Conservation (phyloP, 1,140 invertebrate genomes). For the Maniola jurtina region DNA sequence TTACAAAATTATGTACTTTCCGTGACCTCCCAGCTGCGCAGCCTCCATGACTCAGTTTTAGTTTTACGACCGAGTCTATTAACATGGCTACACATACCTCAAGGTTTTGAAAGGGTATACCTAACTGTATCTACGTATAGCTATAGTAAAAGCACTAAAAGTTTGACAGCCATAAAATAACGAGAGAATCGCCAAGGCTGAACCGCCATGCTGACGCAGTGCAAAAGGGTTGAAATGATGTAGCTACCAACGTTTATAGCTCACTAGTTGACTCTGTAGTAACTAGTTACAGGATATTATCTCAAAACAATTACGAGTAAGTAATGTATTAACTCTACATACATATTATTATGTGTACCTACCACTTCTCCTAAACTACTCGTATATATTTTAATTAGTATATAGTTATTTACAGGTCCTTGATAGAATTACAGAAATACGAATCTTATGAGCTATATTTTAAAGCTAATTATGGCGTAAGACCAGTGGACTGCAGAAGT, state of each 20-base stretch:
- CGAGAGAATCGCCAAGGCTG: background rate
- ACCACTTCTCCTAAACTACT: background rate
- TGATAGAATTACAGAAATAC: background rate
- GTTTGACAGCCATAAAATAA: background rate
- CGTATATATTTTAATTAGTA: background rate
- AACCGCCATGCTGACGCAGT: background rate
- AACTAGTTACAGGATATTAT: too few species aligned
- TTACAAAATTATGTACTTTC: too few species aligned
- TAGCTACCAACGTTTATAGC: too few species aligned
- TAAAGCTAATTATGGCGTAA: background rate
- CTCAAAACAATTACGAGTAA: too few species aligned
- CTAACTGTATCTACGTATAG: background rate
- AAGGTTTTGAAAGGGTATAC: background rate
- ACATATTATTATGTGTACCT: too few species aligned
- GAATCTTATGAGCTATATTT: background rate
- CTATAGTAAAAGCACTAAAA: background rate
- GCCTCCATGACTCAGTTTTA: background rate
- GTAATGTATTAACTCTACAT: too few species aligned
- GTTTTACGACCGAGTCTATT: background rate
- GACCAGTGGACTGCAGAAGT: background rate
- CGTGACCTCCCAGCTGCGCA: background rate
- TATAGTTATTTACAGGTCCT: too few species aligned
- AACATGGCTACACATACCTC: background rate
- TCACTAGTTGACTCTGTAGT: too few species aligned
- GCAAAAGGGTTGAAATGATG: background rate